Conservation (phyloP, 2,888 invertebrate species). For the Heliconius aoede region DNA sequence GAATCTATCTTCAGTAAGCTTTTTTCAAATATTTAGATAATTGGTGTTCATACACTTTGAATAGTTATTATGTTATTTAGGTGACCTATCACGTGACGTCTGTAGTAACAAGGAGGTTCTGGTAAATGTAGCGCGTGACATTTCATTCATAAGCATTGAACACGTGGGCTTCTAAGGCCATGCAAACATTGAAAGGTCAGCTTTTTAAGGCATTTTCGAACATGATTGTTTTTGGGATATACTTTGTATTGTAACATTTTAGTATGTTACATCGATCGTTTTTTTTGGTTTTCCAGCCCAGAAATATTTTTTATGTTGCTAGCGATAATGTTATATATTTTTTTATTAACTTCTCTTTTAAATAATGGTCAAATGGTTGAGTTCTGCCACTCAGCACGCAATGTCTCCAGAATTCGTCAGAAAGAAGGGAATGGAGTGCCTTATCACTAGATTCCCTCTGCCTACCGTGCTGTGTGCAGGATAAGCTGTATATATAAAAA, state of each 20-base stretch:
- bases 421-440: too few species aligned
- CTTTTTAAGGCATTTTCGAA: neutral
- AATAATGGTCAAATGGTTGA: too few species aligned
- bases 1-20: neutral
- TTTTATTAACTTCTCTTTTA: too few species aligned
- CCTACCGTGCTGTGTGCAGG: too few species aligned
- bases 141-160: conserved; percentile 26
- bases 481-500: too few species aligned
- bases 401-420: too few species aligned
- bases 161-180: conserved; percentile 12
- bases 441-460: too few species aligned
- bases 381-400: too few species aligned
- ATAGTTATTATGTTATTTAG: neutral
- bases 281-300: neutral
- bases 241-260: neutral
- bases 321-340: too few species aligned
- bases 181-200: neutral
- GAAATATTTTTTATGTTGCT: neutral
- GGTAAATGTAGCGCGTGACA: conserved; percentile 12
- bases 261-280: neutral
- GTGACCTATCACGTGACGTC: conserved; percentile 22
- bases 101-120: conserved; percentile 1
- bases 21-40: neutral
- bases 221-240: neutral
- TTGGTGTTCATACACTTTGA: neutral